Conservation (phyloP, 1,140 invertebrate genomes). For the Polypedilum vanderplanki region DNA sequence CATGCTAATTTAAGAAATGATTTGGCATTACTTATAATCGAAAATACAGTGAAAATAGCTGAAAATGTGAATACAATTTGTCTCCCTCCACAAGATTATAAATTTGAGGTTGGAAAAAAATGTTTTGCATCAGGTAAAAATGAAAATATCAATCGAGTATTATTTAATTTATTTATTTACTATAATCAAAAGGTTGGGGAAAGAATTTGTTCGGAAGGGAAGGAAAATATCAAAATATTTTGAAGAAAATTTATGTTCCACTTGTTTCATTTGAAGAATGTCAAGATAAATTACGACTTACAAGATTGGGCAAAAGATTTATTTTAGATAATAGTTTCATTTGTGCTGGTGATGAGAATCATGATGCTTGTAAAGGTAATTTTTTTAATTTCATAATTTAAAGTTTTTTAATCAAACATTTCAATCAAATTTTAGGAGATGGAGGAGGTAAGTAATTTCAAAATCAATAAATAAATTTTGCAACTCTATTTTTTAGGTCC, state of each 20-base stretch:
- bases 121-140: slow-evolving; percentile 53
- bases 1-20: slow-evolving; percentile 54
- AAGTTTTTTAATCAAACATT: no score
- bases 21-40: slow-evolving; percentile 58
- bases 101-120: slow-evolving; percentile 37
- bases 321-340: slow-evolving; percentile 52
- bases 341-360: slow-evolving; percentile 58
- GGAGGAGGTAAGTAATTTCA: slow-evolving; percentile 39
- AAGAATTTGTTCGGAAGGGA: slow-evolving; percentile 52
- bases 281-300: slow-evolving; percentile 47
- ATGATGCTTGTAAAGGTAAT: slow-evolving; percentile 52
- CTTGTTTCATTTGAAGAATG: slow-evolving; percentile 49
- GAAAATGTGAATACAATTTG: slow-evolving; percentile 57
- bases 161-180: slow-evolving; percentile 41
- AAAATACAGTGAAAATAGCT: slow-evolving; percentile 48
- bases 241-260: slow-evolving; percentile 53
- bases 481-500: slow-evolving; percentile 43
- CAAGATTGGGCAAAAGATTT: slow-evolving; percentile 52
- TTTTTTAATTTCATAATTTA: no score
- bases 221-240: slow-evolving; percentile 51
- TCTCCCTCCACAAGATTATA: slow-evolving; percentile 46
- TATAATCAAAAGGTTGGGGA: slow-evolving; percentile 48
- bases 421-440: slow-evolving; percentile 37
- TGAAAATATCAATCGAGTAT: slow-evolving; percentile 47
- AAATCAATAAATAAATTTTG: no score